Conservation (phyloP, 2,113 vertebrate species). For the Chloropsis hardwickii region DNA sequence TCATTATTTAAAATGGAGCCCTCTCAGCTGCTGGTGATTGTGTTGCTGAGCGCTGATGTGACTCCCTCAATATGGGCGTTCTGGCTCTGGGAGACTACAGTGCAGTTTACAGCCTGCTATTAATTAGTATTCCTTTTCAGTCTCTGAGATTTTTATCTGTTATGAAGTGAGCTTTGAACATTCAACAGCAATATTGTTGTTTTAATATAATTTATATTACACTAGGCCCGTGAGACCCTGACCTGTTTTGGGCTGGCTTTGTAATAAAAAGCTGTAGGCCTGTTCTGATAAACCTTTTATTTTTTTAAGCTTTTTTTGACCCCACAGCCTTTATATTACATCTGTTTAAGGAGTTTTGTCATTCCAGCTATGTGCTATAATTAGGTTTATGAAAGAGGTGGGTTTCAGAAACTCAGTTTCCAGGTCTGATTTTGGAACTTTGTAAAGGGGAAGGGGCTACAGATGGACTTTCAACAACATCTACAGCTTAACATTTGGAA, state of each 20-base stretch:
- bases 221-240: neutral
- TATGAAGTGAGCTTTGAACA: constrained; percentile 49
- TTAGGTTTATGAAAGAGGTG: neutral
- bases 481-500: neutral
- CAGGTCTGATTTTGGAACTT: neutral
- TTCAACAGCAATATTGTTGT: constrained; percentile 42
- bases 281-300: neutral
- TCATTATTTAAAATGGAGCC: constrained; percentile 61
- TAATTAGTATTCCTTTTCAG: constrained; percentile 59
- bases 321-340: neutral
- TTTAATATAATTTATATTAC: constrained; percentile 49
- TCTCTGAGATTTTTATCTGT: constrained; percentile 53
- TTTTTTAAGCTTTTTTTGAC: neutral
- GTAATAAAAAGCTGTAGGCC: constrained; percentile 24
- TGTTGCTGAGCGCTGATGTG: constrained; percentile 11
- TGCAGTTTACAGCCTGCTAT: constrained; percentile 24
- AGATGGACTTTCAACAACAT: neutral
- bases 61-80: constrained; percentile 33
- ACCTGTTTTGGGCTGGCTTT: neutral
- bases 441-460: neutral
- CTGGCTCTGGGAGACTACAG: constrained; percentile 2
- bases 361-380: neutral
- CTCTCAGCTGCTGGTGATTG: constrained; percentile 48
- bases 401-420: neutral
- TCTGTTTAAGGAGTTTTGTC: neutral